Percentiles rank a stretch among this genome's conserved stretches.
phyloP scores from a whole-genome alignment of 2,113 vertebrate species.

The Chionis minor region DNA sequence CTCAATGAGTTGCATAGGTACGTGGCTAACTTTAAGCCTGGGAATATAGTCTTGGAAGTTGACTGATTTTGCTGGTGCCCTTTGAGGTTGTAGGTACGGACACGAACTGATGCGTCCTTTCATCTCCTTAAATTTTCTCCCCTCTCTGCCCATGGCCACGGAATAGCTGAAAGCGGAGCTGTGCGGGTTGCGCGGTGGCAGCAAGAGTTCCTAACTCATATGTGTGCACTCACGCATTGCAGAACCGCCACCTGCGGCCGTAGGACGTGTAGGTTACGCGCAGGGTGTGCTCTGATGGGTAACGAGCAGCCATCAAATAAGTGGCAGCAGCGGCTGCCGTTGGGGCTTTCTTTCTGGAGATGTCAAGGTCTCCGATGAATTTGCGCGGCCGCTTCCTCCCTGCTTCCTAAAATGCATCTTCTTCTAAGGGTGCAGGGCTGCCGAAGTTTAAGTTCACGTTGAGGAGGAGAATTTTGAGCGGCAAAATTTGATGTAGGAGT shows the following conservation, averaged over 20 bases:
- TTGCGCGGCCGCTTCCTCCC: accelerated
- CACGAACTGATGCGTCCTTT: accelerated
- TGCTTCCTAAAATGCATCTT: not conserved
- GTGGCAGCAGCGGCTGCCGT: accelerated
- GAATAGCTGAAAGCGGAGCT: not conserved
- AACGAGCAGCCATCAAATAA: not conserved
- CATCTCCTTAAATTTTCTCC: not conserved
- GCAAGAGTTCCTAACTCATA: accelerated
- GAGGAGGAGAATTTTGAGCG: not conserved
- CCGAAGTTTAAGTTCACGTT: not conserved
- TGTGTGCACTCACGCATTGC: accelerated
- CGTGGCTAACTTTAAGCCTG: not conserved
- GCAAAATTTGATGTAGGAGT: not conserved
- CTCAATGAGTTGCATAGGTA: not conserved
- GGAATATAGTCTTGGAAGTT: not conserved
- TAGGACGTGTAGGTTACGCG: accelerated
- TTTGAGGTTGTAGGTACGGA: not conserved
- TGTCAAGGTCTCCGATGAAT: not conserved
- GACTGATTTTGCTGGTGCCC: not conserved
- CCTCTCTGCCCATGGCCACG: accelerated
- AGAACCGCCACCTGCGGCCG: accelerated
- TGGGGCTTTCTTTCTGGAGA: not conserved
- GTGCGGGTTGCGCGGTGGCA: not conserved
- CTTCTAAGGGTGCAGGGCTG: not conserved
- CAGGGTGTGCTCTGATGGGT: not conserved